A percentile compares a stretch with the other conserved stretches of the same genome.
phyloP scores from a whole-genome alignment of 2,888 invertebrate species.

The Phania funesta region DNA sequence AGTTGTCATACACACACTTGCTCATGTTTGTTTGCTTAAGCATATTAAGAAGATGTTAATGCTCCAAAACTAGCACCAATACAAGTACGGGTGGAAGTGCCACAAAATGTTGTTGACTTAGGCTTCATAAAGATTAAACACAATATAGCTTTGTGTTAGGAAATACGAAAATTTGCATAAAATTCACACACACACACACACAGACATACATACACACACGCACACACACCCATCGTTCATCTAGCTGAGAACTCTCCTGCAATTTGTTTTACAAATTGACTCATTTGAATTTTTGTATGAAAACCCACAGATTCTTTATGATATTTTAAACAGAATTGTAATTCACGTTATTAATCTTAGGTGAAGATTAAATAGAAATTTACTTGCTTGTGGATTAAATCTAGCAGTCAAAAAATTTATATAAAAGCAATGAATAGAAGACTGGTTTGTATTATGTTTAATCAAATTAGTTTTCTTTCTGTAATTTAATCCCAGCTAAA shows the following conservation, averaged over 20 bases:
- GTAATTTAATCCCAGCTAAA: too few species aligned
- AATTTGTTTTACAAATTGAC: neutral
- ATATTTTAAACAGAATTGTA: slow-evolving; percentile 20
- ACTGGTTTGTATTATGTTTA: neutral
- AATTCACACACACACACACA: neutral
- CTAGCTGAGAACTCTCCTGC: neutral
- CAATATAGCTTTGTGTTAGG: neutral
- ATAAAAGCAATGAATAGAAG: neutral
- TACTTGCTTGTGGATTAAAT: slow-evolving; percentile 31
- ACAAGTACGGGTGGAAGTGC: neutral
- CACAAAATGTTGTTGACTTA: slow-evolving; percentile 14
- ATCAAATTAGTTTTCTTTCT: neutral
- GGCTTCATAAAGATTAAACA: slow-evolving; percentile 31
- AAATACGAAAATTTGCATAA: neutral
- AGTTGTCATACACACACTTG: neutral
- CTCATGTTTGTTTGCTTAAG: slow-evolving; percentile 3
- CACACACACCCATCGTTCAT: too few species aligned
- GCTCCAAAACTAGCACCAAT: neutral
- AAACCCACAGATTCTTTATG: neutral
- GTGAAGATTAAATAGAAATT: slow-evolving; percentile 32
- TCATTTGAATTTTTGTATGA: neutral
- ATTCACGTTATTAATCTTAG: slow-evolving; percentile 49
- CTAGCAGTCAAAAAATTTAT: neutral
- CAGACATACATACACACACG: too few species aligned
- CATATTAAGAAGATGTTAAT: too few species aligned